phyloP scores from a whole-genome alignment of 2,888 invertebrate genomes.

The Microplitis manilae region DNA sequence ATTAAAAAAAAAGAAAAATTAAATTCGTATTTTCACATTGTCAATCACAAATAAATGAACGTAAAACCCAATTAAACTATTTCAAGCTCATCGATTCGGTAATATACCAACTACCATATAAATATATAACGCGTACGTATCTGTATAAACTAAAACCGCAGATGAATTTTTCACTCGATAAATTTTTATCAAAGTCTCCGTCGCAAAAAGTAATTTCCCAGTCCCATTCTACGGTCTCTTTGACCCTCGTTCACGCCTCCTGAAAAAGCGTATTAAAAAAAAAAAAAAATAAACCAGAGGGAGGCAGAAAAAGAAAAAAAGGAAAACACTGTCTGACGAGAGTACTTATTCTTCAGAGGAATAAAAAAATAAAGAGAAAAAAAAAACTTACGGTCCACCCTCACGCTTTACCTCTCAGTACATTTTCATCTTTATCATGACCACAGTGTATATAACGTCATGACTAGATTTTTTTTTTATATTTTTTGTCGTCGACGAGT shows the following conservation, averaged over 20 bases:
- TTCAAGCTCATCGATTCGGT: not conserved
- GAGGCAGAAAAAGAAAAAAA: constrained; percentile 12
- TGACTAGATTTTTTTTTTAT: not conserved
- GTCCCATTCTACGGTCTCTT: constrained; percentile 8
- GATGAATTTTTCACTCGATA: constrained; percentile 20
- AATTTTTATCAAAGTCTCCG: constrained; percentile 21
- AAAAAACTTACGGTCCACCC: not conserved
- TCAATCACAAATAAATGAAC: not conserved
- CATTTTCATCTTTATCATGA: constrained; percentile 41
- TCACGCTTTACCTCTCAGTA: constrained; percentile 12
- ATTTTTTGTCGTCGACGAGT: constrained; percentile 20
- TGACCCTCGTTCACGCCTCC: constrained; percentile 11
- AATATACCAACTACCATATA: not conserved
- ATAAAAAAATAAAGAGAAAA: not conserved
- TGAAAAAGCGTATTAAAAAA: not conserved
- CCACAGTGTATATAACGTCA: constrained; percentile 25
- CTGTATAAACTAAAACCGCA: constrained; percentile 8
- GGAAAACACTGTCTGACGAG: constrained; percentile 25
- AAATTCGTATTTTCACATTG: not conserved
- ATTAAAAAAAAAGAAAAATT: not conserved
- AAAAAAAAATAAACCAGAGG: constrained; percentile 3
- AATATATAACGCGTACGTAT: not conserved
- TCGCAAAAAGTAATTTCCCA: constrained; percentile 15
- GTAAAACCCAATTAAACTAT: not conserved
- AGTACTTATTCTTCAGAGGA: constrained; percentile 23